Percentiles rank a stretch among this genome's conserved stretches.
Evolutionary conservation across 2,113 vertebrate species (phyloP).

Genomic region (Laticauda colubrina): DNA sequence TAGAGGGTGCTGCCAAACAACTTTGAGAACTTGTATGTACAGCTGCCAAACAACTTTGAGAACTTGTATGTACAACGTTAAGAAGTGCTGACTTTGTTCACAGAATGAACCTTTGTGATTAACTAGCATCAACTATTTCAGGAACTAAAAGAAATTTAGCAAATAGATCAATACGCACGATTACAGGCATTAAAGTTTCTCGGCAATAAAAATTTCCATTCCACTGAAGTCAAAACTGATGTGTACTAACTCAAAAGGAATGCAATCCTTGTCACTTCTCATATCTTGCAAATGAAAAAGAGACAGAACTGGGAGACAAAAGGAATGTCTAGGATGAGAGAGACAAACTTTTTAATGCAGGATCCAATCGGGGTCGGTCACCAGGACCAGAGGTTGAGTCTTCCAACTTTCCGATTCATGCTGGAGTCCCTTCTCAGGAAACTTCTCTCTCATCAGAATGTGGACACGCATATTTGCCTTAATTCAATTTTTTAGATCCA

Average conservation of each 20-base stretch:
- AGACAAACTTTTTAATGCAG: not conserved
- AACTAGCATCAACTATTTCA: not conserved
- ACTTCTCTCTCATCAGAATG: not conserved
- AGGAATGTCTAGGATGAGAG: not conserved
- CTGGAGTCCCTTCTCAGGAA: not conserved
- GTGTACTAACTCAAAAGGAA: not conserved
- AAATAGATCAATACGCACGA: not conserved
- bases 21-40: slow-evolving; percentile 10
- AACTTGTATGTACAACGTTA: slow-evolving; percentile 15
- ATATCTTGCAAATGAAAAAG: not conserved
- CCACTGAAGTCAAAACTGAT: not conserved
- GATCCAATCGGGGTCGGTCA: not conserved
- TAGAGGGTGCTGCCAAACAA: not conserved
- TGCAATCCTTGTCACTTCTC: not conserved
- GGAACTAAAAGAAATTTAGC: not conserved
- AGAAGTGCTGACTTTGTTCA: not conserved
- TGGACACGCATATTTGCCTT: not conserved
- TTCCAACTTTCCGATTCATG: not conserved
- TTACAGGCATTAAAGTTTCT: not conserved
- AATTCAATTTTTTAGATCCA: not conserved
- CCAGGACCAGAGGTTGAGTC: not conserved
- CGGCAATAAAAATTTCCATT: not conserved
- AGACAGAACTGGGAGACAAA: not conserved
- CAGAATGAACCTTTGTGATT: not conserved
- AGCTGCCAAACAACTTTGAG: not conserved